Evolutionary conservation across 2,797 vertebrate genomes (phyloP).

Genomic region (Crypturellus tataupa): DNA sequence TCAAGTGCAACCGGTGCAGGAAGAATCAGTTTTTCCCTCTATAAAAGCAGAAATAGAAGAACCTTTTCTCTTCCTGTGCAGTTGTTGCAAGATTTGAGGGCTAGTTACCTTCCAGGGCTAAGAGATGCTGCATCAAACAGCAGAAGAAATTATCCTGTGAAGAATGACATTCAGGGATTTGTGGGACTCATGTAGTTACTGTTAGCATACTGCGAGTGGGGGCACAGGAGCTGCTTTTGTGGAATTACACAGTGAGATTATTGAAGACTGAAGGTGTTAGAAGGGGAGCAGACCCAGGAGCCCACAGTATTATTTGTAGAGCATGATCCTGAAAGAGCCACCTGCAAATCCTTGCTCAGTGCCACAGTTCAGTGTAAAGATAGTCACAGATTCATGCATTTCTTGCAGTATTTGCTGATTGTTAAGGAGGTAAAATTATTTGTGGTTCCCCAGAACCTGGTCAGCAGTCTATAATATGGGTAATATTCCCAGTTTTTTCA

Average conservation of each 20-base stretch:
- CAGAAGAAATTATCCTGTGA: background rate
- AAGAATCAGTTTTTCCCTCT: background rate
- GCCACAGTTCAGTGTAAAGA: background rate
- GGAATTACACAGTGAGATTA: background rate
- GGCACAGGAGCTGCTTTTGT: background rate
- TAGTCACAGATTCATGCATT: accelerated
- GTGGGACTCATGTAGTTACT: background rate
- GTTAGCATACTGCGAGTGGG: background rate
- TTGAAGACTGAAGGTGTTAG: background rate
- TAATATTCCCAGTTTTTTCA: background rate
- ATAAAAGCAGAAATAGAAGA: background rate
- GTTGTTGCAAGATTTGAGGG: background rate
- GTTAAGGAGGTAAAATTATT: background rate
- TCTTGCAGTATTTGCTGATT: background rate
- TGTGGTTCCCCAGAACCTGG: background rate
- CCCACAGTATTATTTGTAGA: background rate
- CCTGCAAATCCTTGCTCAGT: background rate
- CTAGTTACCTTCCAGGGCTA: background rate
- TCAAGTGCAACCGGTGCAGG: background rate
- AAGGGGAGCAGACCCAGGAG: background rate
- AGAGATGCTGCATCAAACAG: background rate
- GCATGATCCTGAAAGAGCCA: background rate
- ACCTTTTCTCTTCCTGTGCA: background rate
- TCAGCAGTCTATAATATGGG: background rate
- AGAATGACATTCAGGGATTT: background rate